A percentile compares a stretch with the other conserved stretches of the same genome.
phyloP scores from a whole-genome alignment of 2,113 vertebrate species.

The Myocastor coypus region DNA sequence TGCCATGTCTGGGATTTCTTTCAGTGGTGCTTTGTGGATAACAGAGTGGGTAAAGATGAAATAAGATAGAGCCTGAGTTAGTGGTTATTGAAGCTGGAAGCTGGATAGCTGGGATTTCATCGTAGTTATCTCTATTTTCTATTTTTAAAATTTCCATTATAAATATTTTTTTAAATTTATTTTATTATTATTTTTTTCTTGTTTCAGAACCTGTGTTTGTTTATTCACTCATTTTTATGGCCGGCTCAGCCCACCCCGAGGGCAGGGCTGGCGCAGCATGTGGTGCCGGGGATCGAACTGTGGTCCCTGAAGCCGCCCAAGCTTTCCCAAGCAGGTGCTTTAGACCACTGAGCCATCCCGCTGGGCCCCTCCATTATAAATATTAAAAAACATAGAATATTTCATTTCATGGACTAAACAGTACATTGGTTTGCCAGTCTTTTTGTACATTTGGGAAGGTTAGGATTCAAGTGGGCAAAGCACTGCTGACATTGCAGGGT shows the following conservation, averaged over 20 bases:
- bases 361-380: no score
- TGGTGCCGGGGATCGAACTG: no score
- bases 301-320: no score
- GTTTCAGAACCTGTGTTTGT: no score
- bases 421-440: neutral
- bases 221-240: no score
- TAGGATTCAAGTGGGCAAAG: neutral
- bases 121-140: neutral
- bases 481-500: neutral
- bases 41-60: neutral
- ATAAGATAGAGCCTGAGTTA: neutral
- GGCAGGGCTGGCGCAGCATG: no score
- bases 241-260: no score
- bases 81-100: neutral
- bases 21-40: neutral
- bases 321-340: no score
- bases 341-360: no score
- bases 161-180: no score
- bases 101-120: neutral
- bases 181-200: no score
- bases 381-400: neutral
- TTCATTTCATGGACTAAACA: neutral
- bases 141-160: conserved; percentile 24
- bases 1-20: neutral
- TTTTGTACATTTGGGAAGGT: neutral